A percentile compares a stretch with the other conserved stretches of the same genome.
Evolutionary conservation across 1,140 invertebrate genomes (phyloP).

Genomic region (Bombus pyrosoma): DNA sequence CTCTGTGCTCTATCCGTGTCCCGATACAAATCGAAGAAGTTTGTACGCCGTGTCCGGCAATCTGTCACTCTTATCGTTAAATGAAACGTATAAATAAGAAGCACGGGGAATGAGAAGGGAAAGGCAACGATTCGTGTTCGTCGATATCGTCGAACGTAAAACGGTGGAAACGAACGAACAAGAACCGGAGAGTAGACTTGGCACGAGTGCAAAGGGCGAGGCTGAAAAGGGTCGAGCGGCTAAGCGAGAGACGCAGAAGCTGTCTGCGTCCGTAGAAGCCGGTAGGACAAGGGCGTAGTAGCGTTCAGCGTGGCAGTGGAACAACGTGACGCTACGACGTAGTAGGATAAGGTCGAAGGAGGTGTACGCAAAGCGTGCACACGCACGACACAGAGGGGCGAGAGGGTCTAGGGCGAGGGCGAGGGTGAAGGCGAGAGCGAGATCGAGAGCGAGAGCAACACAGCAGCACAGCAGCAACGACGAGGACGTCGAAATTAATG

Average conservation of each 20-base stretch:
- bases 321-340: neutral
- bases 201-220: conserved; percentile 11
- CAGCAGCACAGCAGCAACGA: too few relatives aligned
- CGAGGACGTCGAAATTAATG: conserved; percentile 56
- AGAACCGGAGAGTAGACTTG: neutral
- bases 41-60: neutral
- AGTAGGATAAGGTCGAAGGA: conserved; percentile 11
- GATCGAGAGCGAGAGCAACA: neutral
- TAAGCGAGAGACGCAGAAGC: neutral
- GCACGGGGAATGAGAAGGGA: too few relatives aligned
- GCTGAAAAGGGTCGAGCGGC: neutral
- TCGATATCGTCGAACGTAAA: neutral
- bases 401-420: neutral
- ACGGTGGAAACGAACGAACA: neutral
- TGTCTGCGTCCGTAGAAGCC: neutral
- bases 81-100: neutral
- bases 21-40: neutral
- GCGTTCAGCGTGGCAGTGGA: conserved; percentile 32
- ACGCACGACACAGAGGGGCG: neutral
- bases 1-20: neutral
- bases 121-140: neutral
- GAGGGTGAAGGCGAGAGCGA: neutral
- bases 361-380: conserved; percentile 6
- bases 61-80: neutral
- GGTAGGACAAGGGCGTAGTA: conserved; percentile 1